Evolutionary conservation across 2,797 vertebrate genomes (phyloP).

Genomic region (Micromesistius poutassou): DNA sequence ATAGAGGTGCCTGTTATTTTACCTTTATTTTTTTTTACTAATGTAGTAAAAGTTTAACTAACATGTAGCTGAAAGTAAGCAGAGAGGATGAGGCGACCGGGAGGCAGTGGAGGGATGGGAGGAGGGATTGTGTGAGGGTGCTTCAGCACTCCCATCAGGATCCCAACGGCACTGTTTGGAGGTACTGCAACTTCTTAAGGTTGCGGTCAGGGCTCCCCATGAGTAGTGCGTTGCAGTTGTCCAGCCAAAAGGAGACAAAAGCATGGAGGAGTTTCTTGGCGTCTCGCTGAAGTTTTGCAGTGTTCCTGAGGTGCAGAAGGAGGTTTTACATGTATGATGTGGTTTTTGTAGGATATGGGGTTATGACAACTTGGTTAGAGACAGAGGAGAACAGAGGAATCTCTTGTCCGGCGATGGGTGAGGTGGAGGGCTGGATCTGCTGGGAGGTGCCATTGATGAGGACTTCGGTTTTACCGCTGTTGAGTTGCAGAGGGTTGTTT

Average conservation of each 20-base stretch:
- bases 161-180: neutral
- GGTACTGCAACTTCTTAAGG: slow-evolving; percentile 1
- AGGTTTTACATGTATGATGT: slow-evolving; percentile 14
- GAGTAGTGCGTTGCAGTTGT: slow-evolving; percentile 5
- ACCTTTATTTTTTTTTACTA: too few species aligned
- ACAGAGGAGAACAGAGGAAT: slow-evolving; percentile 12
- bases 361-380: slow-evolving; percentile 5
- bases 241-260: slow-evolving; percentile 9
- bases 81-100: too few species aligned
- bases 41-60: too few species aligned
- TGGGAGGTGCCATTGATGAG: slow-evolving; percentile 15
- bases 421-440: slow-evolving; percentile 1
- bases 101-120: neutral
- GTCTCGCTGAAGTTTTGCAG: neutral
- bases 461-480: slow-evolving; percentile 19
- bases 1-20: too few species aligned
- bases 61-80: too few species aligned
- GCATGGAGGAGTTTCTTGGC: slow-evolving; percentile 6
- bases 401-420: neutral
- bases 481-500: neutral
- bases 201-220: neutral
- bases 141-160: neutral
- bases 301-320: slow-evolving; percentile 15
- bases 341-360: neutral
- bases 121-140: neutral